These are phyloP conservation scores for Marasmarcha lunaedactyla DNA, from an alignment of 2,888 invertebrate genomes.

Conservation along the genomic window DNA sequence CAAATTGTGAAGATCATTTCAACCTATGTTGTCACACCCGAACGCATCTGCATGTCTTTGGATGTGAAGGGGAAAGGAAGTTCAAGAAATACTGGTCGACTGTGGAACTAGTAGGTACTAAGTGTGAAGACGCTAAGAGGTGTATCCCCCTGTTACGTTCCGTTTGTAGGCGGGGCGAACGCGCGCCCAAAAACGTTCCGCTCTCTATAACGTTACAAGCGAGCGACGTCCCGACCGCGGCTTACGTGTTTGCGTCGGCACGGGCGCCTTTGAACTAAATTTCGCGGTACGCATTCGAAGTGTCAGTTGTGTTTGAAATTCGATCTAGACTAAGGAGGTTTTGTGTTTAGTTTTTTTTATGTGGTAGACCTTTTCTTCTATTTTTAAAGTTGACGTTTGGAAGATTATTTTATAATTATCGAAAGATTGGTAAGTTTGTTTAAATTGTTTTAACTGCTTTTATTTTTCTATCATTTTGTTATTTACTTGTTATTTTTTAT, in stretches of 20 bases:
- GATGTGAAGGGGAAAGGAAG: not conserved
- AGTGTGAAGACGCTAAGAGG: constrained; percentile 66
- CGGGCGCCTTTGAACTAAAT: constrained; percentile 25
- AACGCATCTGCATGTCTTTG: constrained; percentile 1
- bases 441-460: not conserved
- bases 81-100: constrained; percentile 29
- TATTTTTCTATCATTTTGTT: not conserved
- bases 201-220: constrained; percentile 42
- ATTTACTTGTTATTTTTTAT: not conserved
- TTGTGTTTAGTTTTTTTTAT: constrained; percentile 5
- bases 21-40: not conserved
- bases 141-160: constrained; percentile 49
- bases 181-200: constrained; percentile 27
- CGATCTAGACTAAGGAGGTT: not conserved
- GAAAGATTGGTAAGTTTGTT: not conserved
- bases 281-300: constrained; percentile 18
- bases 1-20: not conserved
- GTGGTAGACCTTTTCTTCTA: too few relatives aligned
- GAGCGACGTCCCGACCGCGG: constrained; percentile 47
- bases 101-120: constrained; percentile 48
- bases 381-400: not conserved
- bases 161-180: constrained; percentile 50
- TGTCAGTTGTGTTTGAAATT: constrained; percentile 7
- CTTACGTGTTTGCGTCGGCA: constrained; percentile 39
- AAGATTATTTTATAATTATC: not conserved